These are phyloP conservation scores for Neotragus pygmaeus DNA, from an alignment of 2,113 vertebrate genomes.

Conservation along the genomic window DNA sequence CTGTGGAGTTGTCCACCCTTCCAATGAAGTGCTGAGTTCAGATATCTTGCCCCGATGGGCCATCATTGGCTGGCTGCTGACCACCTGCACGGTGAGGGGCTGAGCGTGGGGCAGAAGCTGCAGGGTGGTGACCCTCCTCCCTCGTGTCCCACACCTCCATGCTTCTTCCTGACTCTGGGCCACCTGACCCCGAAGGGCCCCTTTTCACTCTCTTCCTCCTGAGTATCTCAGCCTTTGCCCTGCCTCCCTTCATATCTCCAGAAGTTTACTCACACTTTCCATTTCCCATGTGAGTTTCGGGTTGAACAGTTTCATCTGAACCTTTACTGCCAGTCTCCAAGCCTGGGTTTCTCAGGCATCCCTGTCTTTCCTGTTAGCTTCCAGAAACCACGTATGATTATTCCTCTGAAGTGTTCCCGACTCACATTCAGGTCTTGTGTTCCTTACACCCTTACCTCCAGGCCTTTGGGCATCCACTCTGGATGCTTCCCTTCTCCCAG, in stretches of 20 bases:
- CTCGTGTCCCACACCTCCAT: not conserved
- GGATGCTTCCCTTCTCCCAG: not conserved
- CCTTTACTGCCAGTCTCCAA: not conserved
- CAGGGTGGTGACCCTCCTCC: no score
- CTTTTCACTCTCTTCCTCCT: not conserved
- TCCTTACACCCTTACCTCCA: not conserved
- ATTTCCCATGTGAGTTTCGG: not conserved
- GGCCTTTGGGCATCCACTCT: not conserved
- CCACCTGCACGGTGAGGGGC: conserved; percentile 92
- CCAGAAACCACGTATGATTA: not conserved
- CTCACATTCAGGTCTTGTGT: not conserved
- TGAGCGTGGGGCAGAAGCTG: not conserved
- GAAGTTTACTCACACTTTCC: not conserved
- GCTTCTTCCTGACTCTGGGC: not conserved
- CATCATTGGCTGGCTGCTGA: conserved; percentile 98
- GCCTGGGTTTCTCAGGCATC: not conserved
- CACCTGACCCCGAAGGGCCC: not conserved
- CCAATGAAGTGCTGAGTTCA: conserved; percentile 96
- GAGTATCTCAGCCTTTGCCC: not conserved
- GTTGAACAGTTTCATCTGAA: not conserved
- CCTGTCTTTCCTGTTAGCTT: not conserved
- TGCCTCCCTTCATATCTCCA: not conserved
- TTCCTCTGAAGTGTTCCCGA: not conserved
- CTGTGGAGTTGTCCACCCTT: conserved; percentile 96
- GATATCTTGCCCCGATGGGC: conserved; percentile 98